These are phyloP conservation scores for Xenopus laevis DNA, from an alignment of 2,113 vertebrate genomes.

Conservation along the genomic window DNA sequence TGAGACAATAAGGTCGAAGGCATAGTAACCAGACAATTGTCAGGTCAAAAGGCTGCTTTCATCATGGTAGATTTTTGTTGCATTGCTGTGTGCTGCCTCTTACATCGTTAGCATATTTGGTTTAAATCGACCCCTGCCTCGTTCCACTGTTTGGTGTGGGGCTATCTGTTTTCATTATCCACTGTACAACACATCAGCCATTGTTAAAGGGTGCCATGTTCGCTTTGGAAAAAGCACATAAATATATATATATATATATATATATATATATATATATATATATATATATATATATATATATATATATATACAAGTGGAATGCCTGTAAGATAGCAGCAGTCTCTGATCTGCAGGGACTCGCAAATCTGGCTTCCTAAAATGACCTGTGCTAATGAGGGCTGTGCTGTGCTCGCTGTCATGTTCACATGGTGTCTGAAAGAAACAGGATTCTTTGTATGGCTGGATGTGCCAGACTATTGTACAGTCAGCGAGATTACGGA, in stretches of 20 bases:
- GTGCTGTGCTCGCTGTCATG: slow-evolving; percentile 7
- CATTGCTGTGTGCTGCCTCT: not conserved
- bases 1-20: slow-evolving; percentile 22
- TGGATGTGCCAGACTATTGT: slow-evolving; percentile 19
- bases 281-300: not conserved
- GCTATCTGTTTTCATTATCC: slow-evolving; percentile 10
- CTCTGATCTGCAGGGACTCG: not conserved
- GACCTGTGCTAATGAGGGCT: slow-evolving; percentile 35
- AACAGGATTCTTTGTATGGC: slow-evolving; percentile 29
- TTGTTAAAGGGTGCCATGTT: slow-evolving; percentile 41
- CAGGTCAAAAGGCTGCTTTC: slow-evolving; percentile 7
- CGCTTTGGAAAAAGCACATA: not conserved
- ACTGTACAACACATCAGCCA: slow-evolving; percentile 15
- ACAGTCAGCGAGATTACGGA: slow-evolving; percentile 10
- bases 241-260: no score
- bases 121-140: not conserved
- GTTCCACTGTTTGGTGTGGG: not conserved
- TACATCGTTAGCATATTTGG: not conserved
- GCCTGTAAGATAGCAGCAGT: not conserved
- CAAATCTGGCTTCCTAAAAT: slow-evolving; percentile 12
- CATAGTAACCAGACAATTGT: slow-evolving; percentile 9
- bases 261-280: not conserved
- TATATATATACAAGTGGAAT: not conserved
- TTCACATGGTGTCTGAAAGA: slow-evolving; percentile 25
- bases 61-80: not conserved